A percentile compares a stretch with the other conserved stretches of the same genome.
Conservation (phyloP, 2,888 invertebrate species). For the Clunio marinus region DNA sequence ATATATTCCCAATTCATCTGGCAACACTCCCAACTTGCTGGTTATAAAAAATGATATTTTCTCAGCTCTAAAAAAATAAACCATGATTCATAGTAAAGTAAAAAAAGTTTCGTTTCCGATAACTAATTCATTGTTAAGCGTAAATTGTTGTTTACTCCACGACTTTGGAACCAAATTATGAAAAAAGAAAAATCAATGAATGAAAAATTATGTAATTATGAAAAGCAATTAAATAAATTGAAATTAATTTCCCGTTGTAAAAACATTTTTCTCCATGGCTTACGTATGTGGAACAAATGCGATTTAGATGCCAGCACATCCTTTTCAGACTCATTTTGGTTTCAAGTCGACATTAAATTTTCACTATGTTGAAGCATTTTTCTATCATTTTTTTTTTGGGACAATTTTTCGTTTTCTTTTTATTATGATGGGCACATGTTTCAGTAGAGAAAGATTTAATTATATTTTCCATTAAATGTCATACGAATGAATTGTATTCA, state of each 20-base stretch:
- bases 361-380: not conserved
- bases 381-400: too few species aligned
- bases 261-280: not conserved
- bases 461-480: not conserved
- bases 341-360: not conserved
- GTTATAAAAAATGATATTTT: not conserved
- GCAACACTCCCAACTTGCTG: not conserved
- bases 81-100: not conserved
- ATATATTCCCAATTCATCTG: not conserved
- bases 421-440: not conserved
- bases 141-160: not conserved
- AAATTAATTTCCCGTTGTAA: not conserved
- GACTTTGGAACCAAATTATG: too few species aligned
- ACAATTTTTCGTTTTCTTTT: too few species aligned
- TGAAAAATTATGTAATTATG: constrained; percentile 3
- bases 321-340: not conserved
- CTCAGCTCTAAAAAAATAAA: not conserved
- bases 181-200: not conserved
- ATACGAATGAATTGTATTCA: not conserved
- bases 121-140: not conserved
- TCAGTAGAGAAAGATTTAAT: not conserved
- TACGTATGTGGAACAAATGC: not conserved
- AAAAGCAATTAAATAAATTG: constrained; percentile 6
- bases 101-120: not conserved
- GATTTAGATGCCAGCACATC: not conserved